These are phyloP conservation scores for Callyntrura guangdongensis DNA, from an alignment of 2,888 invertebrate genomes.

Conservation along the genomic window DNA sequence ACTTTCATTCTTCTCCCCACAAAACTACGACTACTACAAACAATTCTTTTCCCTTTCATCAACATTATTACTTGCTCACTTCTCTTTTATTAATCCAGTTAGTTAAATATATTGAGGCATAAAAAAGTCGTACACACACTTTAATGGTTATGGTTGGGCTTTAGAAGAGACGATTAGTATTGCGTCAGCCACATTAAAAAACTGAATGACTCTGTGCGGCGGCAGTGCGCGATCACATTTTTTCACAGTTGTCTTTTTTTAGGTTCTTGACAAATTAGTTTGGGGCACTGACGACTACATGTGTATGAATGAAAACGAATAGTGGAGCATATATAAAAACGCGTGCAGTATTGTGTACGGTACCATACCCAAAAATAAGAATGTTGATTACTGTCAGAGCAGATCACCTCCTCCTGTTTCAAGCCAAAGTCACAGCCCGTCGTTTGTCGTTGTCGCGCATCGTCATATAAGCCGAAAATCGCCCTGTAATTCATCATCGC, in stretches of 20 bases:
- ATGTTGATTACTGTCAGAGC: constrained; percentile 45
- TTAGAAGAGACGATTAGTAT: neutral
- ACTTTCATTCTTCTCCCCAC: constrained; percentile 44
- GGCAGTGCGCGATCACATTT: neutral
- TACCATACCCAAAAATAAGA: constrained; percentile 57
- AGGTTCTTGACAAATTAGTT: constrained; percentile 52
- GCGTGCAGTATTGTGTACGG: neutral
- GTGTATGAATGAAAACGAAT: neutral
- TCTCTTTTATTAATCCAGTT: constrained; percentile 50
- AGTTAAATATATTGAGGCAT: constrained; percentile 16
- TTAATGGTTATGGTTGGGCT: constrained; percentile 29
- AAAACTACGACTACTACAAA: neutral
- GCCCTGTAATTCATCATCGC: constrained; percentile 52
- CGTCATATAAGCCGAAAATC: constrained; percentile 40
- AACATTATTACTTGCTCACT: neutral
- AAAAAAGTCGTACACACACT: neutral
- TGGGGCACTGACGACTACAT: neutral
- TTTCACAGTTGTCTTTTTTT: constrained; percentile 35
- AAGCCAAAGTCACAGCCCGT: neutral
- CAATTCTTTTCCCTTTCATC: constrained; percentile 61
- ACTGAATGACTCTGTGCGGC: neutral
- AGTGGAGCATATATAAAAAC: neutral
- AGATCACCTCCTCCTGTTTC: constrained; percentile 56
- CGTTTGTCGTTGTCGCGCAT: no score
- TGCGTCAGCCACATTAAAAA: neutral